A percentile compares a stretch with the other conserved stretches of the same genome.
These are phyloP conservation scores for Argyresthia albistria DNA, from an alignment of 2,888 invertebrate species.

Conservation along the genomic window DNA sequence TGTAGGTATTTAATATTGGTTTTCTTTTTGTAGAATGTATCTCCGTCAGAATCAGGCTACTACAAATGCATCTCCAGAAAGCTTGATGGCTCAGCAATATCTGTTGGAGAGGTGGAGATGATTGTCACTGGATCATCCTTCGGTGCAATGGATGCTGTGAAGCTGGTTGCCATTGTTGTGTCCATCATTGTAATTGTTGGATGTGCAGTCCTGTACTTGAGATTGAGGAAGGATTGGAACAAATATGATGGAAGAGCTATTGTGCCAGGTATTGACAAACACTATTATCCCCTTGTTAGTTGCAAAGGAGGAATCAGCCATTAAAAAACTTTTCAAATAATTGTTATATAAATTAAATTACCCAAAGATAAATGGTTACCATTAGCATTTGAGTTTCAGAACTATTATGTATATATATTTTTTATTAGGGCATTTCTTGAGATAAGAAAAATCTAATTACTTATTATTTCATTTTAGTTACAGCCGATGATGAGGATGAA, in stretches of 20 bases:
- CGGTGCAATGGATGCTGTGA: constrained; percentile 53
- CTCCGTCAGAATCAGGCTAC: constrained; percentile 73
- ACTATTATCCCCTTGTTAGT: too few relatives aligned
- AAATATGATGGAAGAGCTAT: constrained; percentile 48
- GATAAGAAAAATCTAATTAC: too few relatives aligned
- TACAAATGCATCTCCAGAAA: constrained; percentile 77
- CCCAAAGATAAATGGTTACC: too few relatives aligned
- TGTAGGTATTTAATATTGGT: constrained; percentile 2
- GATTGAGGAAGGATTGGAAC: constrained; percentile 51
- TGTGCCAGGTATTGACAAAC: constrained; percentile 36
- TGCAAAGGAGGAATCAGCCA: too few relatives aligned
- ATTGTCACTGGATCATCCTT: constrained; percentile 65
- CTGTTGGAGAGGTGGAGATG: constrained; percentile 73
- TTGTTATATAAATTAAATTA: too few relatives aligned
- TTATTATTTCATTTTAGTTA: not conserved
- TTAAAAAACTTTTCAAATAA: too few relatives aligned
- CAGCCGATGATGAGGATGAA: constrained; percentile 59
- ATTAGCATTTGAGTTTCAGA: too few relatives aligned
- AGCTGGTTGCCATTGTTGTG: constrained; percentile 52
- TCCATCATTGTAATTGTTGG: constrained; percentile 55
- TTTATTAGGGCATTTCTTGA: too few relatives aligned
- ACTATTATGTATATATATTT: too few relatives aligned
- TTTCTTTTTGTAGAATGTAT: constrained; percentile 59
- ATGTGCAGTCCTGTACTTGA: constrained; percentile 53
- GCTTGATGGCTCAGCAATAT: constrained; percentile 59